Evolutionary conservation across 1,140 invertebrate species (phyloP).

Genomic region (Drosophila elegans): DNA sequence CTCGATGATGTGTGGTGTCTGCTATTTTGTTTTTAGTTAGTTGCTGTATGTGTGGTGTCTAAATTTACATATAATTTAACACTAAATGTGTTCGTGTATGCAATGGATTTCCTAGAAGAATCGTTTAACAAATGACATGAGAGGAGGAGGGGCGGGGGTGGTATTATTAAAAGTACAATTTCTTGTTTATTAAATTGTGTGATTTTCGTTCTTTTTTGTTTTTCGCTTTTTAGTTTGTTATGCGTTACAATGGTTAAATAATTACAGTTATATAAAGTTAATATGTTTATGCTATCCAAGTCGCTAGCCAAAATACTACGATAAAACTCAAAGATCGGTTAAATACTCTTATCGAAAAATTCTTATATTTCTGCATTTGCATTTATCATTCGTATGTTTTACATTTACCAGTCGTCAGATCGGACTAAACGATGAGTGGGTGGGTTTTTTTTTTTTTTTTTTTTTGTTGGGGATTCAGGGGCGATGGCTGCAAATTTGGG

Average conservation of each 20-base stretch:
- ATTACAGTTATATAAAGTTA: constrained; percentile 54
- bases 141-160: constrained; percentile 12
- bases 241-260: constrained; percentile 63
- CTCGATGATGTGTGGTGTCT: constrained; percentile 53
- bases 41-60: constrained; percentile 43
- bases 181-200: constrained; percentile 33
- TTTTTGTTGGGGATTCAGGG: background rate
- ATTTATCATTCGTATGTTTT: constrained; percentile 21
- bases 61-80: constrained; percentile 63
- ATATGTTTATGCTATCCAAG: constrained; percentile 54
- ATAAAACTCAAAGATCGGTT: constrained; percentile 49
- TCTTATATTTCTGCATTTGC: constrained; percentile 19
- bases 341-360: constrained; percentile 46
- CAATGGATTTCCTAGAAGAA: constrained; percentile 39
- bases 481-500: constrained; percentile 13
- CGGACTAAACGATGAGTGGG: constrained; percentile 13
- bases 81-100: constrained; percentile 45
- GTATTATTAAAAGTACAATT: constrained; percentile 52
- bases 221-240: constrained; percentile 30
- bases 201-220: constrained; percentile 34
- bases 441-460: background rate
- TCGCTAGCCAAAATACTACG: constrained; percentile 61
- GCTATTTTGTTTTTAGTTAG: constrained; percentile 45
- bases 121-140: constrained; percentile 45
- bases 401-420: constrained; percentile 11